Base-by-base conservation (phyloP, 2,797 vertebrate species). In the Rhincodon typus region DNA sequence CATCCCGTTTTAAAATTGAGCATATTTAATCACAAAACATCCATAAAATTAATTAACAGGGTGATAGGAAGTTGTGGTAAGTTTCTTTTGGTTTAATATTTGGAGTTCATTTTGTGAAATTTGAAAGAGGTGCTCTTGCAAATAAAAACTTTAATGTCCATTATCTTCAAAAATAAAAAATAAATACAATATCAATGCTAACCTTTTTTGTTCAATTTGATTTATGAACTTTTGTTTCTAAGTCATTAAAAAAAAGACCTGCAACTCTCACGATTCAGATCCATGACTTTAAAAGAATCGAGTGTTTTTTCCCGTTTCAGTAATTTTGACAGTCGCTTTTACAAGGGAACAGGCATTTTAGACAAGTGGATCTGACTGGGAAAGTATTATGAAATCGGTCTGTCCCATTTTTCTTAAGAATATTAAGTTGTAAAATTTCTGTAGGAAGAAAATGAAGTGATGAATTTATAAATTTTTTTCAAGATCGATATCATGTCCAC, bases 1-100 rank as follows among this genome's bases (percentile, higher is more conserved):
- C 27, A 34, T 46, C 19, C 4, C 77, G 5, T 95, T 77, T 77
- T 25, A 30, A 72, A 87, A 34, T 90, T 74, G 95, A 77, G 1
- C 94, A 95, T 96, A 96, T 97, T 96, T 15, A 50, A 88, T 86
- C 50, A 7, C 13, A 66, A 86, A 57, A 8, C 27, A 34, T 57
- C 25, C 53, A 88, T 87, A 23, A 88, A 88, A 62, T 13, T 34
- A 57, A 88, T 15, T 30, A 13, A 30, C 53, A 62, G 50, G 53
- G 17, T 62, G 34, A 62, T 90, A 57, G 87, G 30, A 62, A 57
- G 30, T 4, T 57, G 30, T 19, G 27, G 77, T 34, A 57, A 57
- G 50, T 62, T 90, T 62, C 57, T 62, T 62, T 34, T 62, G 46
- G 50, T 87, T 90, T 34, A 15, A 62, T 62, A 34, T 90, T 90